A percentile compares a stretch with the other conserved stretches of the same genome.
Evolutionary conservation across 2,797 vertebrate genomes (phyloP).

Genomic region (Potorous gilbertii): DNA sequence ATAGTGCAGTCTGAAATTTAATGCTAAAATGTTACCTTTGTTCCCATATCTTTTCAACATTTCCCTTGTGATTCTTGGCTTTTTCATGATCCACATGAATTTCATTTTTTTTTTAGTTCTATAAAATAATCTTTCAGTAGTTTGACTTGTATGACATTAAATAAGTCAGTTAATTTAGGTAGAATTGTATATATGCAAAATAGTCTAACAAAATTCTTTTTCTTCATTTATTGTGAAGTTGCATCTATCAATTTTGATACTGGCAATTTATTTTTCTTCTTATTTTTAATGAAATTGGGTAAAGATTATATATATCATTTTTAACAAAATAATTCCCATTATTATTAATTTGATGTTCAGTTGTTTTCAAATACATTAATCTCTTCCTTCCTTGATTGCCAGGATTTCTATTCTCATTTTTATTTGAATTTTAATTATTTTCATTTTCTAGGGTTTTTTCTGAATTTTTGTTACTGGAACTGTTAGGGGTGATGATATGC

Average conservation of each 20-base stretch:
- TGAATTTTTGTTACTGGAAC: background rate
- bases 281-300: background rate
- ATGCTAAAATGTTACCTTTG: background rate
- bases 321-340: background rate
- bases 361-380: background rate
- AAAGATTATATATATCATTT: background rate
- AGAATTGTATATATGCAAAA: background rate
- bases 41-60: background rate
- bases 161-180: background rate
- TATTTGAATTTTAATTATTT: background rate
- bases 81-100: background rate
- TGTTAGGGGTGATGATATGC: background rate
- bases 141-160: background rate
- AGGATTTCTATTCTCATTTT: background rate
- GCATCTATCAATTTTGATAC: background rate
- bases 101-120: background rate
- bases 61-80: background rate
- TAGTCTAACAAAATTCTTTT: background rate
- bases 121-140: background rate
- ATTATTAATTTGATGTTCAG: background rate
- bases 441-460: too few species aligned
- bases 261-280: background rate
- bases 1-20: background rate
- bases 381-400: background rate
- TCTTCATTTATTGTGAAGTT: background rate